Evolutionary conservation across 2,113 vertebrate genomes (phyloP).

Genomic region (Arothron firmamentum): DNA sequence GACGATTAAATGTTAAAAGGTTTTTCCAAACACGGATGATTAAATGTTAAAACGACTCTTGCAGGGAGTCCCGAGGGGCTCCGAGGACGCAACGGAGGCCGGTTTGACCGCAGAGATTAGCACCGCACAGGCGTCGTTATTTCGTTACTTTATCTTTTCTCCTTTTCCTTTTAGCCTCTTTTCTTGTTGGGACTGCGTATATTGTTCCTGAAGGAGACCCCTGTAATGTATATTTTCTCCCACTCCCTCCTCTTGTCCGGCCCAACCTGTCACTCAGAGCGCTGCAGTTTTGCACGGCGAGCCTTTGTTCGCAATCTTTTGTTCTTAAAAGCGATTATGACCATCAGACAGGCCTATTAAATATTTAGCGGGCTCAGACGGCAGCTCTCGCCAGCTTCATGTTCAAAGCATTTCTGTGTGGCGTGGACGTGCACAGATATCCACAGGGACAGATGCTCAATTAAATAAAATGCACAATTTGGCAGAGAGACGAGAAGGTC

Average conservation of each 20-base stretch:
- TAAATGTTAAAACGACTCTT: too few relatives aligned
- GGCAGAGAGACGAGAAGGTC: conserved; percentile 7
- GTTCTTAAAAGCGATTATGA: conserved; percentile 68
- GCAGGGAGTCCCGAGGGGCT: too few relatives aligned
- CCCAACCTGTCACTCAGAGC: conserved; percentile 37
- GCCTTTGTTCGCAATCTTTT: conserved; percentile 64
- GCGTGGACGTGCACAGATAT: conserved; percentile 2
- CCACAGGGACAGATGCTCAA: conserved; percentile 25
- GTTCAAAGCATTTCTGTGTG: conserved; percentile 43
- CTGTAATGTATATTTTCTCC: conserved; percentile 51
- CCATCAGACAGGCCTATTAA: conserved; percentile 66
- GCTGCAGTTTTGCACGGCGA: conserved; percentile 25
- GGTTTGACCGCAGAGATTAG: too few relatives aligned
- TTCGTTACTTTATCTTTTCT: too few relatives aligned
- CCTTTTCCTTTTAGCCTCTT: too few relatives aligned
- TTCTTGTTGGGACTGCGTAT: conserved; percentile 10
- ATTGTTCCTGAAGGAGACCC: conserved; percentile 33
- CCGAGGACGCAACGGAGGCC: too few relatives aligned
- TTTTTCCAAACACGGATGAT: too few relatives aligned
- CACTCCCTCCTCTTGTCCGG: not conserved
- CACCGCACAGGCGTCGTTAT: too few relatives aligned
- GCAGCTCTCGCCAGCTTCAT: conserved; percentile 48
- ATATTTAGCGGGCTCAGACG: conserved; percentile 60
- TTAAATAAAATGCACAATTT: conserved; percentile 29
- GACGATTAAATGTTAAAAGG: too few relatives aligned